A percentile compares a stretch with the other conserved stretches of the same genome.
phyloP scores from a whole-genome alignment of 2,113 vertebrate species.

The Xenopus tropicalis region DNA sequence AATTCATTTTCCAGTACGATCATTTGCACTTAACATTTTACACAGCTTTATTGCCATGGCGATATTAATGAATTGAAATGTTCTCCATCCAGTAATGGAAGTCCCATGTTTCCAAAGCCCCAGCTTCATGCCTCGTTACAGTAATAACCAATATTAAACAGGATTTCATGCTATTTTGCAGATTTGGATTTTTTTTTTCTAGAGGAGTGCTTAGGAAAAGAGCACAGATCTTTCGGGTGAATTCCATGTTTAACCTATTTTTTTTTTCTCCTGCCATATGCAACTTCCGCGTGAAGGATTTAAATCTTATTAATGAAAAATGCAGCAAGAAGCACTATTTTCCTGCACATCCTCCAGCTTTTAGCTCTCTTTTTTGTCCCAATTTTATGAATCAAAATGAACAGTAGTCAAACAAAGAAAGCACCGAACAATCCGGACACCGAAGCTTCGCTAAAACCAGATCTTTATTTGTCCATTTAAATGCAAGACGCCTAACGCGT shows the following conservation, averaged over 20 bases:
- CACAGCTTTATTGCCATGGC: neutral
- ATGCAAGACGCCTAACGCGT: no score
- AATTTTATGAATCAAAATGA: no score
- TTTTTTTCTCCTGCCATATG: neutral
- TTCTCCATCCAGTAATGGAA: constrained; percentile 20
- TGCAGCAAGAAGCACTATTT: neutral
- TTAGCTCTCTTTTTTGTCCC: no score
- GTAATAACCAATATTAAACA: constrained; percentile 27
- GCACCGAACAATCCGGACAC: no score
- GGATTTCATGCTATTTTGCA: constrained; percentile 28
- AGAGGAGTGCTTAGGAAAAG: neutral
- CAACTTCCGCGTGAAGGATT: neutral
- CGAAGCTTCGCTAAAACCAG: no score
- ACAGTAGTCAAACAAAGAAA: no score
- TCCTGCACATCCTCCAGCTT: neutral
- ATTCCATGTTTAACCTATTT: neutral
- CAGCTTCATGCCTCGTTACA: constrained; percentile 3
- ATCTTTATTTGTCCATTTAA: no score
- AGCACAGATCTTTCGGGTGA: neutral
- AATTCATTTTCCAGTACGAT: no score
- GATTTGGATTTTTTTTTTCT: constrained; percentile 8
- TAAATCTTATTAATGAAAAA: constrained; percentile 1
- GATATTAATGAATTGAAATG: constrained; percentile 24
- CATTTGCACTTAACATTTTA: no score
- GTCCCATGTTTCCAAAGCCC: constrained; percentile 10